A percentile compares a stretch with the other conserved stretches of the same genome.
phyloP scores from a whole-genome alignment of 2,888 invertebrate species.

The Gastrophysa polygoni region DNA sequence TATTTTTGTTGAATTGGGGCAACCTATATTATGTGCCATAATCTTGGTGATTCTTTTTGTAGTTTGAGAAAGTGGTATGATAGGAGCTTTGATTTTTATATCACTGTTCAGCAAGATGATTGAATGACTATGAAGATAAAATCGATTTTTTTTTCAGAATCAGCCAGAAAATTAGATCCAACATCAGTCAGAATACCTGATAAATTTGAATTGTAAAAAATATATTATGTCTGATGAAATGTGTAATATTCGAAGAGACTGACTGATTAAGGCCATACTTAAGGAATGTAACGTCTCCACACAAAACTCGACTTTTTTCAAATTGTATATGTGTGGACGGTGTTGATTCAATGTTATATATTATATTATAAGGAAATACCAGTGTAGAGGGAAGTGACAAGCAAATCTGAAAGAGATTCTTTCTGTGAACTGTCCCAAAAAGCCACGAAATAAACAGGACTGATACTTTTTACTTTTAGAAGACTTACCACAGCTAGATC shows the following conservation, averaged over 20 bases:
- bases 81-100: neutral
- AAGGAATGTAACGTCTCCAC: slow-evolving; percentile 35
- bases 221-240: slow-evolving; percentile 24
- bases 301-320: slow-evolving; percentile 23
- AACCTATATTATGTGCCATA: too few relatives aligned
- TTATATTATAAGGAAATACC: slow-evolving; percentile 1
- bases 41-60: too few relatives aligned
- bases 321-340: slow-evolving; percentile 25
- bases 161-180: slow-evolving; percentile 30
- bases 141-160: slow-evolving; percentile 29
- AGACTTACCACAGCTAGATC: too few relatives aligned
- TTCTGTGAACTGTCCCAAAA: too few relatives aligned
- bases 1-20: too few relatives aligned
- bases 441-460: too few relatives aligned
- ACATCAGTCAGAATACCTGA: slow-evolving; percentile 23
- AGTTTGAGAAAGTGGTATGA: too few relatives aligned
- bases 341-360: slow-evolving; percentile 31
- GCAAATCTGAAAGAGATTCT: too few relatives aligned
- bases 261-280: slow-evolving; percentile 45
- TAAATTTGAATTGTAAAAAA: slow-evolving; percentile 18
- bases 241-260: slow-evolving; percentile 32
- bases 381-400: neutral
- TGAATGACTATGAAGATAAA: too few relatives aligned
- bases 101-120: neutral
- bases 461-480: too few relatives aligned